Conservation (phyloP, 1,140 invertebrate species). For the Aphelenchoides fujianensis region DNA sequence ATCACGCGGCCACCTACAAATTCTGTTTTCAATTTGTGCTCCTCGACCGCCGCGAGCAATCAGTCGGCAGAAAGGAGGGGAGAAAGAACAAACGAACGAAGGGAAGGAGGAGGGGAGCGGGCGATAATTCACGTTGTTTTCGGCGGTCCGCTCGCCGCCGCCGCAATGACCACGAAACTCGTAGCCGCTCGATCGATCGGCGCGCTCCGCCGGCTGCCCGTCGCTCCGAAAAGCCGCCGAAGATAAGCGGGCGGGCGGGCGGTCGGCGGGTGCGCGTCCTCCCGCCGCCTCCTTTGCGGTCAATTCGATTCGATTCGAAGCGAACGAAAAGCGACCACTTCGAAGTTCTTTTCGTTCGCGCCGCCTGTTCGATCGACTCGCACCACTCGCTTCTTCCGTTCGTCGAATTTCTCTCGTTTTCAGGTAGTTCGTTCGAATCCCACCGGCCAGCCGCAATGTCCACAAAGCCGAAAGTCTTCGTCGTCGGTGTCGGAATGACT, state of each 20-base stretch:
- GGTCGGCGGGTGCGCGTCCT: not conserved
- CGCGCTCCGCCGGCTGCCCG: not conserved
- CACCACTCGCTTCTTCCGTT: no score
- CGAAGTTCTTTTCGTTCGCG: not conserved
- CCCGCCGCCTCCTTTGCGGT: not conserved
- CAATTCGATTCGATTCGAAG: not conserved
- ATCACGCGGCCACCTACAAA: no score
- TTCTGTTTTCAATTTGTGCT: no score
- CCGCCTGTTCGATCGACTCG: not conserved
- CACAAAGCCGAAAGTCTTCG: conserved; percentile 71
- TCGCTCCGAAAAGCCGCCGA: not conserved
- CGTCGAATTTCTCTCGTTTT: no score
- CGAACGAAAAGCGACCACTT: not conserved
- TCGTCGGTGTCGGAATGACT: conserved; percentile 95
- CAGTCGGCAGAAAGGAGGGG: no score
- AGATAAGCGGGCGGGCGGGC: not conserved
- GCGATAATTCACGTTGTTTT: no score
- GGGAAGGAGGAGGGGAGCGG: no score
- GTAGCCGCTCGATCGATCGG: conserved; percentile 12
- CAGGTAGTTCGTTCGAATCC: not conserved
- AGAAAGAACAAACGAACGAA: no score
- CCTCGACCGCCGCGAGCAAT: no score
- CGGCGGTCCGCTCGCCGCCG: no score
- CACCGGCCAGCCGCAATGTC: no score
- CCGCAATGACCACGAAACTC: conserved; percentile 6